These are phyloP conservation scores for Siniperca obscura DNA, from an alignment of 2,797 vertebrate species.

Conservation along the genomic window DNA sequence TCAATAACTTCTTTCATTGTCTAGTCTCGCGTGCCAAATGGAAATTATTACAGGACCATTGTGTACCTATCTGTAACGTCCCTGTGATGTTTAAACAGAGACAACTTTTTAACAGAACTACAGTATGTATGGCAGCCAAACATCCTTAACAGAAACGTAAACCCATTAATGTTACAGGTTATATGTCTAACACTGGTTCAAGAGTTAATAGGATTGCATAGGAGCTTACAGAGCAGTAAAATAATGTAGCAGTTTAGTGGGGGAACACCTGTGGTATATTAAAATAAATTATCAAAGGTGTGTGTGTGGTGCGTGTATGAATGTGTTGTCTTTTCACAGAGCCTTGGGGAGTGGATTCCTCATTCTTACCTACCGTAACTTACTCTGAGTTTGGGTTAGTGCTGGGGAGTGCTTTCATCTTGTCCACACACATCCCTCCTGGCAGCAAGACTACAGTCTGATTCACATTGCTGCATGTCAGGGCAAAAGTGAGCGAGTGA, in stretches of 20 bases:
- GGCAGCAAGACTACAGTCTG: conserved; percentile 59
- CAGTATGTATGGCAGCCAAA: not conserved
- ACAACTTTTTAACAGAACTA: not conserved
- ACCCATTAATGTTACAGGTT: not conserved
- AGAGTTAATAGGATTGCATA: not conserved
- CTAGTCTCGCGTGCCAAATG: not conserved
- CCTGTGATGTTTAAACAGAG: conserved; percentile 22
- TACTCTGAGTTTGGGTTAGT: conserved; percentile 45
- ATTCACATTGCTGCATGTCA: conserved; percentile 69
- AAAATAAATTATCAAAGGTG: conserved; percentile 7
- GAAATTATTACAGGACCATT: not conserved
- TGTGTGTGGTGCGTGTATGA: conserved; percentile 4
- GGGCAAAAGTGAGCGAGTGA: conserved; percentile 61
- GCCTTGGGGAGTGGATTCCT: conserved; percentile 72
- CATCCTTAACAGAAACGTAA: not conserved
- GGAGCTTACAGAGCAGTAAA: not conserved
- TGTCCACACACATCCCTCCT: conserved; percentile 72
- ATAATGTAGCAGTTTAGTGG: not conserved
- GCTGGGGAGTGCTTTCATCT: conserved; percentile 48
- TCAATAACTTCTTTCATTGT: not conserved
- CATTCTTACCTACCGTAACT: conserved; percentile 42
- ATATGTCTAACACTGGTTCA: not conserved
- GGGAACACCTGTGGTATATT: conserved; percentile 9
- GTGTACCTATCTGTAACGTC: not conserved
- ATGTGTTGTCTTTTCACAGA: conserved; percentile 44